A percentile compares a stretch with the other conserved stretches of the same genome.
These are phyloP conservation scores for Amia ocellicauda DNA, from an alignment of 2,113 vertebrate genomes.

Conservation along the genomic window DNA sequence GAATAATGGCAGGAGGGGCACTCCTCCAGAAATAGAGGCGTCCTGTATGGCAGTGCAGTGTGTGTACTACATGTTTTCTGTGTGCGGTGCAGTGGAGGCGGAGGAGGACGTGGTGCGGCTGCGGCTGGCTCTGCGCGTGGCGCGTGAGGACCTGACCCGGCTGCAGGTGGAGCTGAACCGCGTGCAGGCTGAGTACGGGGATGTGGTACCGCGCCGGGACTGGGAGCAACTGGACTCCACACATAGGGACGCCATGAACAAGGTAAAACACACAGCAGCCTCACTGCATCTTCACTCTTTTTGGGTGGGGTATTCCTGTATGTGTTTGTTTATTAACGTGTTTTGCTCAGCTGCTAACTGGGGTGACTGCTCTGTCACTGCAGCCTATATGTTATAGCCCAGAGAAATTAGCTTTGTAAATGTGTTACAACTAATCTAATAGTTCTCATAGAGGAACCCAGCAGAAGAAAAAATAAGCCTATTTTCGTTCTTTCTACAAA, in stretches of 20 bases:
- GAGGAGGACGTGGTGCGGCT: slow-evolving; percentile 64
- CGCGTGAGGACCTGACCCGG: slow-evolving; percentile 69
- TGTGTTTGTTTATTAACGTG: too few species aligned
- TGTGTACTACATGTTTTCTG: neutral
- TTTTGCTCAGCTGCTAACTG: too few species aligned
- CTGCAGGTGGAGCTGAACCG: slow-evolving; percentile 67
- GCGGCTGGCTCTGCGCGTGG: slow-evolving; percentile 66
- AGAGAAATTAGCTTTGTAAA: too few species aligned
- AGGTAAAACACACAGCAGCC: slow-evolving; percentile 53
- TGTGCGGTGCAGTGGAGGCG: slow-evolving; percentile 19
- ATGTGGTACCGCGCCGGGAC: slow-evolving; percentile 70
- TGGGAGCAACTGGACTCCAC: slow-evolving; percentile 69
- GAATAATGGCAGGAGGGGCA: neutral
- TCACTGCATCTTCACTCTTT: neutral
- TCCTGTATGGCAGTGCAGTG: too few species aligned
- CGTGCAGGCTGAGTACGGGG: slow-evolving; percentile 69
- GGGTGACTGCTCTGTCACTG: too few species aligned
- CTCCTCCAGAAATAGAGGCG: neutral
- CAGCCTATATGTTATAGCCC: too few species aligned
- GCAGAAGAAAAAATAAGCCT: too few species aligned
- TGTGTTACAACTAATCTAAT: too few species aligned
- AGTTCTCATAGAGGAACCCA: too few species aligned
- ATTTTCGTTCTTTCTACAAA: too few species aligned
- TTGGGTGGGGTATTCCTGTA: too few species aligned
- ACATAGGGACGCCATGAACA: slow-evolving; percentile 52